A percentile compares a stretch with the other conserved stretches of the same genome.
These are phyloP conservation scores for Butastur rufipennis DNA, from an alignment of 2,113 vertebrate species.

Conservation along the genomic window DNA sequence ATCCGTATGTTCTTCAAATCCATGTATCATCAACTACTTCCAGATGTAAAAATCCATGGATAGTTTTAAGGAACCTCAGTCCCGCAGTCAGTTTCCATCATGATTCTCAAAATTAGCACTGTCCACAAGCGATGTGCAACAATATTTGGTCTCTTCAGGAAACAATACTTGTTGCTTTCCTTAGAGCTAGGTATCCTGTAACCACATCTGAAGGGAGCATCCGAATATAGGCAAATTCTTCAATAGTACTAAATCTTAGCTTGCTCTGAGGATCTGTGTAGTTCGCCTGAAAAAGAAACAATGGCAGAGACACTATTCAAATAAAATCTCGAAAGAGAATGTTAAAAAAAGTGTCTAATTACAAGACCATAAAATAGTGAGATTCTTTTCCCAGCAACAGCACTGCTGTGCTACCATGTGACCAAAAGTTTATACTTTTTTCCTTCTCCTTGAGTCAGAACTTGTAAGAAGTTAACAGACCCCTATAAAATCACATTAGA, in stretches of 20 bases:
- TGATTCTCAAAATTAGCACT: neutral
- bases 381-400: neutral
- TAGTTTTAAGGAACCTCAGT: neutral
- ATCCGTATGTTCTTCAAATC: neutral
- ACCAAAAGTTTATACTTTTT: neutral
- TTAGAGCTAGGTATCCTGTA: conserved; percentile 89
- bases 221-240: conserved; percentile 96
- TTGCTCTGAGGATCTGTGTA: conserved; percentile 99
- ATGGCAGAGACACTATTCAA: neutral
- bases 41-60: conserved; percentile 18
- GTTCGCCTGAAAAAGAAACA: conserved; percentile 81
- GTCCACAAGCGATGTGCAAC: rapidly evolving
- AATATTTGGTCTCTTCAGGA: conserved; percentile 72
- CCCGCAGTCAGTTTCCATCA: neutral
- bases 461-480: neutral
- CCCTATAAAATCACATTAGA: conserved; percentile 21
- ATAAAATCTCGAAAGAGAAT: neutral
- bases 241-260: conserved; percentile 88
- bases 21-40: neutral
- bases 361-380: neutral
- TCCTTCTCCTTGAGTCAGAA: neutral
- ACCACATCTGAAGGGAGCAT: conserved; percentile 94
- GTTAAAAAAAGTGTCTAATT: neutral
- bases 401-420: neutral
- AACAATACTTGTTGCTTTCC: conserved; percentile 93